These are phyloP conservation scores for Pachydiplax longipennis DNA, from an alignment of 2,888 invertebrate species.

Conservation along the genomic window DNA sequence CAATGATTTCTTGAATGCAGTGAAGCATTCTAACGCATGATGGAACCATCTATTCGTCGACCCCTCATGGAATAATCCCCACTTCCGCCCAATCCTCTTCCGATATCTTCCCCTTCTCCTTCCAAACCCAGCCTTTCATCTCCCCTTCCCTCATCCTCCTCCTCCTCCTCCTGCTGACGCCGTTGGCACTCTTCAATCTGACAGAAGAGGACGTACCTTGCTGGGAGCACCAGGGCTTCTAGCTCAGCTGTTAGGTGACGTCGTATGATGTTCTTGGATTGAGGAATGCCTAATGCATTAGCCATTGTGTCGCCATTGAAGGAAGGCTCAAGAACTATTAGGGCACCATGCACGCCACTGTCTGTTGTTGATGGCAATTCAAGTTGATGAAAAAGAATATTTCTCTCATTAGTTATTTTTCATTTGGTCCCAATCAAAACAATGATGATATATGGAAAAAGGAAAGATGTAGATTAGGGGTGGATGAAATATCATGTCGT, in stretches of 20 bases:
- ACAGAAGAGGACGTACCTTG: constrained; percentile 89
- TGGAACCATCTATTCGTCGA: constrained; percentile 34
- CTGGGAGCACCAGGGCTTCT: constrained; percentile 88
- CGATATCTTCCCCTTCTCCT: constrained; percentile 24
- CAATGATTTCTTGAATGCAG: constrained; percentile 7
- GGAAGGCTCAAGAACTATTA: constrained; percentile 91
- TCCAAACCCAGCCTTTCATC: constrained; percentile 39
- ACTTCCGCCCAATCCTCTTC: constrained; percentile 41
- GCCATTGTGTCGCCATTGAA: constrained; percentile 96
- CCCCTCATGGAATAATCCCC: constrained; percentile 34
- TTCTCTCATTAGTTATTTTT: background rate
- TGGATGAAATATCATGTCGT: too few species aligned
- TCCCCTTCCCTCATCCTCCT: constrained; percentile 36
- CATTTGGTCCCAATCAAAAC: background rate
- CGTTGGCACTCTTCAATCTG: constrained; percentile 82
- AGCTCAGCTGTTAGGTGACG: constrained; percentile 91
- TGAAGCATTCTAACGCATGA: constrained; percentile 4
- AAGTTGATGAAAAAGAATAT: background rate
- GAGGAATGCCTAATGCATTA: constrained; percentile 88
- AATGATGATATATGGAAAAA: background rate
- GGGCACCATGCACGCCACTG: constrained; percentile 93
- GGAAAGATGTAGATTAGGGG: background rate
- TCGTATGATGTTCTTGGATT: constrained; percentile 91
- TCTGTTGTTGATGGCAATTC: constrained; percentile 65
- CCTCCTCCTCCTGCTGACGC: constrained; percentile 28